Percentiles rank a stretch among this genome's conserved stretches.
Evolutionary conservation across 2,888 invertebrate genomes (phyloP).

Genomic region (Ophion slaviceki): DNA sequence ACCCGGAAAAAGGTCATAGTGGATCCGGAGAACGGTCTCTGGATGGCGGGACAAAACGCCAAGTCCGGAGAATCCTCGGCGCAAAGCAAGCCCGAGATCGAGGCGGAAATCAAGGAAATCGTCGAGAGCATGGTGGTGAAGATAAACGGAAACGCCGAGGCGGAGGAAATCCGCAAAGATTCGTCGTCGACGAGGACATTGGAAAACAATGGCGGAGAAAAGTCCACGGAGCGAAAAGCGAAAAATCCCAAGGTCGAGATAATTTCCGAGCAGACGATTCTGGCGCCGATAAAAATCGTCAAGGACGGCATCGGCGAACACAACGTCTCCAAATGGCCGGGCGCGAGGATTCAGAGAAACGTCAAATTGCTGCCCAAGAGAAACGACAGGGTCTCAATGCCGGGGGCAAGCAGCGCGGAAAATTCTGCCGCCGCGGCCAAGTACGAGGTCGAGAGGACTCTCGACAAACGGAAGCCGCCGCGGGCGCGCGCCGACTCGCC

Average conservation of each 20-base stretch:
- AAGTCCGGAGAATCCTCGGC: slow-evolving; percentile 12
- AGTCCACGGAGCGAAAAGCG: slow-evolving; percentile 53
- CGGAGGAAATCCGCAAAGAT: slow-evolving; percentile 45
- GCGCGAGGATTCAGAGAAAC: slow-evolving; percentile 79
- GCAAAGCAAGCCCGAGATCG: slow-evolving; percentile 48
- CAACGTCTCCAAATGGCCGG: slow-evolving; percentile 74
- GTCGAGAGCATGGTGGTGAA: slow-evolving; percentile 60
- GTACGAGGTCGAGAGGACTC: slow-evolving; percentile 25
- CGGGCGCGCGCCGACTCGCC: slow-evolving; percentile 1
- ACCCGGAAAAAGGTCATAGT: slow-evolving; percentile 78
- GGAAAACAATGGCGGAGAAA: slow-evolving; percentile 26
- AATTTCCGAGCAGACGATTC: slow-evolving; percentile 79
- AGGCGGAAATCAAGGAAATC: slow-evolving; percentile 52
- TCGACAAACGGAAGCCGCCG: slow-evolving; percentile 42
- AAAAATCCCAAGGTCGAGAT: slow-evolving; percentile 74
- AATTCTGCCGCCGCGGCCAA: neutral
- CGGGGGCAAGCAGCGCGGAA: slow-evolving; percentile 23
- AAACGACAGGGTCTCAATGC: slow-evolving; percentile 69
- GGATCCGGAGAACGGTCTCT: slow-evolving; percentile 78
- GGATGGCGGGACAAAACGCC: slow-evolving; percentile 70
- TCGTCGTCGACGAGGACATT: neutral
- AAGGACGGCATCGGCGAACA: slow-evolving; percentile 61
- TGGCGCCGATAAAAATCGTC: slow-evolving; percentile 76
- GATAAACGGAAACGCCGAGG: slow-evolving; percentile 53
- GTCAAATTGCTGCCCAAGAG: slow-evolving; percentile 80